A percentile compares a stretch with the other conserved stretches of the same genome.
These are phyloP conservation scores for Lepeophtheirus salmonis DNA, from an alignment of 1,140 invertebrate genomes.

Conservation along the genomic window DNA sequence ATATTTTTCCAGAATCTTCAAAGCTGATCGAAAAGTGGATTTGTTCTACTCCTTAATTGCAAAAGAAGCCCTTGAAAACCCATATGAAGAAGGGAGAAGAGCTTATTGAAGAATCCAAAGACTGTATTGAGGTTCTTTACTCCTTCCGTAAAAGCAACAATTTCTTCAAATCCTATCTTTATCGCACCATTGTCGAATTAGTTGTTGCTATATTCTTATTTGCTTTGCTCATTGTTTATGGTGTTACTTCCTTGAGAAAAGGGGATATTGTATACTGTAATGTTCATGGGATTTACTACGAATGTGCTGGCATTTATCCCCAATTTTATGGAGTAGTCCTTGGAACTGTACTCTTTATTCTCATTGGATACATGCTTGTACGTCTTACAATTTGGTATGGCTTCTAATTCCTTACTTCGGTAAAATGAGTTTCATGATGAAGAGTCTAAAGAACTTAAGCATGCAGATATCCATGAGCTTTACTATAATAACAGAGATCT, in stretches of 20 bases:
- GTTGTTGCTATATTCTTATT: not conserved
- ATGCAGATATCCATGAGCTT: not conserved
- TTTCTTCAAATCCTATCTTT: not conserved
- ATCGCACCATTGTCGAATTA: conserved; percentile 1
- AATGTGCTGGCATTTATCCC: conserved; percentile 5
- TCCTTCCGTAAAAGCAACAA: no score
- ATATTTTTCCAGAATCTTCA: not conserved
- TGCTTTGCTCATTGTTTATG: not conserved
- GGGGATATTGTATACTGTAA: not conserved
- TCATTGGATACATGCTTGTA: not conserved
- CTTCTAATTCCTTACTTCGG: not conserved
- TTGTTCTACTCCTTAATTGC: not conserved
- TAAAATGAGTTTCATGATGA: not conserved
- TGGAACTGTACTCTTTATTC: not conserved
- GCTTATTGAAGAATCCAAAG: no score
- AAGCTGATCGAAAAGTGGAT: not conserved
- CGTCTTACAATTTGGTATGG: not conserved
- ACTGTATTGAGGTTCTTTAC: no score
- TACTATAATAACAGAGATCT: conserved; percentile 5
- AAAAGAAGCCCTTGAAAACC: not conserved
- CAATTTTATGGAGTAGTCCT: conserved; percentile 6
- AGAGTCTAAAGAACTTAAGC: no score
- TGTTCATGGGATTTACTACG: conserved; percentile 6
- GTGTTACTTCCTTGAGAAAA: not conserved
- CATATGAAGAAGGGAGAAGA: no score